phyloP scores from a whole-genome alignment of 1,140 invertebrate genomes.

The Luehdorfia chinensis region DNA sequence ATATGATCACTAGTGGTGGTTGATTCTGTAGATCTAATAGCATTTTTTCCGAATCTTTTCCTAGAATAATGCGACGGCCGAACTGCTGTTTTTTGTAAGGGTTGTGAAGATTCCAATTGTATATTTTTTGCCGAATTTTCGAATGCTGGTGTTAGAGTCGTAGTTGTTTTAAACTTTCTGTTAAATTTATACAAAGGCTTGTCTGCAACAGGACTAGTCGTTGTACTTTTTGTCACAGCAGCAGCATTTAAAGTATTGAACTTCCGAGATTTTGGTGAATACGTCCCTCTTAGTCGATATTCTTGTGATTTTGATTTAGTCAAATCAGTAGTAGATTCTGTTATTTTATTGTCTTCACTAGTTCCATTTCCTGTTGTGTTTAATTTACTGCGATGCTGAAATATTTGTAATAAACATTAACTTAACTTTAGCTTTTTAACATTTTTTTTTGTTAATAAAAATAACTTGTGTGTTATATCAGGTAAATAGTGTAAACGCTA shows the following conservation, averaged over 20 bases:
- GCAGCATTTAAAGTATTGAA: slow-evolving; percentile 27
- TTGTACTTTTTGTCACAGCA: slow-evolving; percentile 22
- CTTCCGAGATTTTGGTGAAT: slow-evolving; percentile 47
- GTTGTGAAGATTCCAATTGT: slow-evolving; percentile 29
- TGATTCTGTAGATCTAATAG: slow-evolving; percentile 26
- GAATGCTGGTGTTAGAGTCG: slow-evolving; percentile 34
- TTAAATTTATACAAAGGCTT: slow-evolving; percentile 54
- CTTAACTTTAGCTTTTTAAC: too few species aligned
- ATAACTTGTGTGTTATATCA: too few species aligned
- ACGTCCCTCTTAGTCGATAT: slow-evolving; percentile 43
- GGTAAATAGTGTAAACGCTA: too few species aligned
- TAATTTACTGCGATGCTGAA: slow-evolving; percentile 42
- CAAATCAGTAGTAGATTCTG: slow-evolving; percentile 27
- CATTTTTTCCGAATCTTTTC: slow-evolving; percentile 19
- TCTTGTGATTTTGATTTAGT: slow-evolving; percentile 35
- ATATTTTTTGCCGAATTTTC: slow-evolving; percentile 34
- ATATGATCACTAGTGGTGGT: slow-evolving; percentile 20
- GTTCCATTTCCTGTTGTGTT: slow-evolving; percentile 39
- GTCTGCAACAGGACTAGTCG: slow-evolving; percentile 26
- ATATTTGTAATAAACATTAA: slow-evolving; percentile 21
- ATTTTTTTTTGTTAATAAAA: too few species aligned
- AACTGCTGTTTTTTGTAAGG: slow-evolving; percentile 40
- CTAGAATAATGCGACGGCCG: slow-evolving; percentile 29
- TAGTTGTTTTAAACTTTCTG: slow-evolving; percentile 53
- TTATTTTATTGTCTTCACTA: slow-evolving; percentile 29